Base-by-base conservation (phyloP, 2,888 invertebrate genomes). In the Phalera bucephala region DNA sequence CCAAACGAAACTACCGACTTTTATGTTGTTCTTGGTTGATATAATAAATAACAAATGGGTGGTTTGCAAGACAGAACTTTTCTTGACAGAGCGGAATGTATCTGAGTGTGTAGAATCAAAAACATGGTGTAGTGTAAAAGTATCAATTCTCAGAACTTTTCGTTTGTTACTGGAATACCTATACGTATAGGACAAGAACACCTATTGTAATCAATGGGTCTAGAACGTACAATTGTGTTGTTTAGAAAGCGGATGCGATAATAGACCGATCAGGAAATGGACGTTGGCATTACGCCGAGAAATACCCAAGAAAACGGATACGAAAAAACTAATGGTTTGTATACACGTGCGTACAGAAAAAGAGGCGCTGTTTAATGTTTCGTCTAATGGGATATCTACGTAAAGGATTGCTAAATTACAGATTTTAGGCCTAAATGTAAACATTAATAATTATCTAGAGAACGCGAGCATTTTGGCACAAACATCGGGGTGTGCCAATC, bases 401-500 rank as follows among this genome's bases (percentile, higher is more conserved):
- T 27, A 12, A 19, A 32, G 12, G 29, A 36, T 31, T n/a, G 28
- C 28, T 26, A 30, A 35, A 43, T 35, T 33, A 17, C 5, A 15
- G 36, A 19, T 20, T 37, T 31, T 52, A 59, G 57, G 40, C 48
- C 39, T 57, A 3, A 51, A 25, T 49, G 46, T 33, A 45, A 51
- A 45, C 42, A 48, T 11, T 22, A 41, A 41, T 36, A 45, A 38
- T 47, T 51, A n/a, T n/a, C n/a, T n/a, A n/a, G n/a, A n/a, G n/a
- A n/a, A n/a, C n/a, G n/a, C n/a, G n/a, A n/a, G 47, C 47, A 44
- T 22, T 57, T 38, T 64, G 53, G 59, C 63, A 67, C 52, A 67
- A 73, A 71, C 67, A 75, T 20, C 50, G 39, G 59, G 60, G 56
- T 55, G 73, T 76, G 82, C 76, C 79, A 76, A 73, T 64, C 69